These are phyloP conservation scores for Tetraodon nigroviridis DNA, from an alignment of 2,113 vertebrate genomes.

Conservation along the genomic window DNA sequence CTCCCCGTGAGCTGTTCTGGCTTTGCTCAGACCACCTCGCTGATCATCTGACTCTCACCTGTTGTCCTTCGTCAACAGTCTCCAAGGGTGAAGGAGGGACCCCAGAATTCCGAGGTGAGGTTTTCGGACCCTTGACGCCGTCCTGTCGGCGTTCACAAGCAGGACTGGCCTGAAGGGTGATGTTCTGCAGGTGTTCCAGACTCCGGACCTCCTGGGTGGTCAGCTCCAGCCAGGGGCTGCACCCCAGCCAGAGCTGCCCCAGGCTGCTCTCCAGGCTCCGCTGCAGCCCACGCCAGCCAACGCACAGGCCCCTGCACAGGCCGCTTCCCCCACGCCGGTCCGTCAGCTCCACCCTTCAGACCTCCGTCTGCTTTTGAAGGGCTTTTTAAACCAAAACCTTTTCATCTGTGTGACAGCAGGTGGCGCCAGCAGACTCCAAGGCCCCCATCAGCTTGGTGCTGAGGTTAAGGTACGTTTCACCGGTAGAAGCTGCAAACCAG, in stretches of 20 bases:
- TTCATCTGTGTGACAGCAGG: slow-evolving; percentile 58
- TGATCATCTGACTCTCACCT: slow-evolving; percentile 6
- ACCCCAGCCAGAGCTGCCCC: slow-evolving; percentile 86
- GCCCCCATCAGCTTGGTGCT: slow-evolving; percentile 91
- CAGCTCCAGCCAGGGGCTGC: slow-evolving; percentile 77
- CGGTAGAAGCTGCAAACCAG: background rate
- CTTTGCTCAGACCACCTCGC: background rate
- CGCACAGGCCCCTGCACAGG: slow-evolving; percentile 58
- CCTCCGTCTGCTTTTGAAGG: background rate
- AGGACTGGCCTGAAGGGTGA: background rate
- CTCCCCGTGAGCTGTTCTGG: slow-evolving; percentile 23
- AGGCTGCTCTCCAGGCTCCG: slow-evolving; percentile 77
- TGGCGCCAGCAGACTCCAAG: slow-evolving; percentile 67
- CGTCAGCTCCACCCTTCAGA: background rate
- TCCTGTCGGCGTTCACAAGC: background rate
- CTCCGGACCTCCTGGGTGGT: slow-evolving; percentile 77
- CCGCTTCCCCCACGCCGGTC: slow-evolving; percentile 52
- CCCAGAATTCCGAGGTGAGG: slow-evolving; percentile 86
- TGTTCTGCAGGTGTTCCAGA: slow-evolving; percentile 78
- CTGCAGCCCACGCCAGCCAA: slow-evolving; percentile 76
- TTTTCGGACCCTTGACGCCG: background rate
- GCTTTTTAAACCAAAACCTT: background rate
- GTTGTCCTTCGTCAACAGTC: slow-evolving; percentile 75
- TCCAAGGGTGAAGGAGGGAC: slow-evolving; percentile 91
- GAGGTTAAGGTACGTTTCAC: slow-evolving; percentile 84